phyloP scores from a whole-genome alignment of 2,888 invertebrate species.

The Caprella mutica region DNA sequence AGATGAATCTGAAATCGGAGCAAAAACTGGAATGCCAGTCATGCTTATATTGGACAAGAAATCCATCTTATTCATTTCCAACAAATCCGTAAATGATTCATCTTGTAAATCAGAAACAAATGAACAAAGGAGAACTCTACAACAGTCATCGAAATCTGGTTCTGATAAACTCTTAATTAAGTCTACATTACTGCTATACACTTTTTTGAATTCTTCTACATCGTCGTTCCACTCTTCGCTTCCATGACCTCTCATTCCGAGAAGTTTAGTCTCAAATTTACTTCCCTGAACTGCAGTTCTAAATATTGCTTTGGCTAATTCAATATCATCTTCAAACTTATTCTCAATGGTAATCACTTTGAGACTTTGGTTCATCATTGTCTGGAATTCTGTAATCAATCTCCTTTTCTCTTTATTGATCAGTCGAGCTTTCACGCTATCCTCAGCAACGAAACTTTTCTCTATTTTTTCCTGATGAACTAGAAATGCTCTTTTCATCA shows the following conservation, averaged over 20 bases:
- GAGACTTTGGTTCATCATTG: slow-evolving; percentile 20
- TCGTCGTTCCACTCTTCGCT: slow-evolving; percentile 12
- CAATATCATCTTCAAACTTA: slow-evolving; percentile 15
- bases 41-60: slow-evolving; percentile 22
- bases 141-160: slow-evolving; percentile 24
- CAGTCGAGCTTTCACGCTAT: neutral
- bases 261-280: slow-evolving; percentile 15
- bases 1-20: slow-evolving; percentile 21
- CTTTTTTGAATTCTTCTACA: slow-evolving; percentile 2
- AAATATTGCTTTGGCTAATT: slow-evolving; percentile 21
- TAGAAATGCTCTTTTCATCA: no score
- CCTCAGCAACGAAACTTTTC: neutral
- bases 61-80: slow-evolving; percentile 23
- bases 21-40: slow-evolving; percentile 27
- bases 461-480: neutral
- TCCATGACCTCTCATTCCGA: slow-evolving; percentile 17
- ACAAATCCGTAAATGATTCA: slow-evolving; percentile 11
- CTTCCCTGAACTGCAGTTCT: slow-evolving; percentile 18
- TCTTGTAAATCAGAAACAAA: slow-evolving; percentile 24
- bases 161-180: slow-evolving; percentile 11
- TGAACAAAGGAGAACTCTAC: slow-evolving; percentile 21
- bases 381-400: slow-evolving; percentile 3
- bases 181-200: neutral
- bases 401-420: neutral
- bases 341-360: slow-evolving; percentile 14